phyloP scores from a whole-genome alignment of 2,113 vertebrate genomes.

The Neolamprologus tretocephalus region DNA sequence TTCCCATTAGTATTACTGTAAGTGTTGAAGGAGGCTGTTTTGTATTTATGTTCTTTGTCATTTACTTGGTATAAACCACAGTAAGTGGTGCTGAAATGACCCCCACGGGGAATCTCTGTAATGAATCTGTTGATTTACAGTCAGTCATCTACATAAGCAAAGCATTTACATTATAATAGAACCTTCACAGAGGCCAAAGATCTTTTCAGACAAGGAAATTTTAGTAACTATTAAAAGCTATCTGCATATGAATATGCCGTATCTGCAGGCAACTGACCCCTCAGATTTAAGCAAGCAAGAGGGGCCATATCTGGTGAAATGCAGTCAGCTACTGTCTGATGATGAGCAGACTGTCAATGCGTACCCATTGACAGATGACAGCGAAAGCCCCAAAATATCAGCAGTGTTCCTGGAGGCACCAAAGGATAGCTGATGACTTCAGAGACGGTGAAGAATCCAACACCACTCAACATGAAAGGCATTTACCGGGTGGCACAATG shows the following conservation, averaged over 20 bases:
- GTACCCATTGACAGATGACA: background rate
- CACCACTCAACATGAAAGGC: background rate
- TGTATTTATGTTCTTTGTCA: background rate
- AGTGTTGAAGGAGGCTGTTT: background rate
- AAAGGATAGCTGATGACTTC: background rate
- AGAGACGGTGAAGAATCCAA: background rate
- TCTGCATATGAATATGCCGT: background rate
- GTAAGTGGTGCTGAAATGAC: background rate
- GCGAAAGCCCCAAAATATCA: background rate
- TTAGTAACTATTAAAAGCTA: background rate
- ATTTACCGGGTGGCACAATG: background rate
- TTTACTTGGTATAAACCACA: background rate
- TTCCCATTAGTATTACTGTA: background rate
- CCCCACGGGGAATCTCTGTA: background rate
- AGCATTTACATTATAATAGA: background rate
- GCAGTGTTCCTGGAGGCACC: background rate
- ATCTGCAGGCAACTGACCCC: background rate
- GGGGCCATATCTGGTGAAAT: background rate
- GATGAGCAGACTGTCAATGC: background rate
- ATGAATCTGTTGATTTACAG: background rate
- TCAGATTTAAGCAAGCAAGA: background rate
- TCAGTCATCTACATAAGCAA: background rate
- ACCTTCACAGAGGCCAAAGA: background rate
- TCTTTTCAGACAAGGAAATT: background rate
- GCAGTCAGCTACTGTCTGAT: background rate